These are phyloP conservation scores for Barypeithes pellucidus DNA, from an alignment of 2,888 invertebrate species.

Conservation along the genomic window DNA sequence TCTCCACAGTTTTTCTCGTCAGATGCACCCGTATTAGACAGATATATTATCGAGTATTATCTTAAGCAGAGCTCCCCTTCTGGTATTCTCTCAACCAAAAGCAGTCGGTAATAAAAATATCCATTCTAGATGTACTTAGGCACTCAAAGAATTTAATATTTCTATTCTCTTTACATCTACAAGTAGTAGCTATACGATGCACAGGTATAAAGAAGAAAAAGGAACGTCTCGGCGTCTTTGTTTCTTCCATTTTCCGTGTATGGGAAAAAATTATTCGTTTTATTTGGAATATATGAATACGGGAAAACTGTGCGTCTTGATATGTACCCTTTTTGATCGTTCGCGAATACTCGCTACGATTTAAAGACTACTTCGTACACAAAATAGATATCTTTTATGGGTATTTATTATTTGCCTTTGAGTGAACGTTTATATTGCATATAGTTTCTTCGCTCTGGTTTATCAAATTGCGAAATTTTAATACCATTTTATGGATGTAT, in stretches of 20 bases:
- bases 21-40: too few species aligned
- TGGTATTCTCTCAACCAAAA: too few species aligned
- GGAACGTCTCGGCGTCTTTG: conserved; percentile 7
- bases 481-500: too few species aligned
- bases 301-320: background rate
- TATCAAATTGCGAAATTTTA: conserved; percentile 19
- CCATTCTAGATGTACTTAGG: too few species aligned
- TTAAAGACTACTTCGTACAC: conserved; percentile 24
- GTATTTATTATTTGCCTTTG: conserved; percentile 19
- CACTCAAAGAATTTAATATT: too few species aligned
- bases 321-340: conserved; percentile 23
- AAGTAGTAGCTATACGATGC: background rate
- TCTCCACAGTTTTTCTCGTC: too few species aligned
- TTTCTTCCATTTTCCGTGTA: background rate
- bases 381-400: conserved; percentile 27
- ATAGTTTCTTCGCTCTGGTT: conserved; percentile 17
- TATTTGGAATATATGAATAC: conserved; percentile 29
- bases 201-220: background rate
- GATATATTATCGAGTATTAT: too few species aligned
- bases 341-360: conserved; percentile 10
- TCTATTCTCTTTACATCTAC: too few species aligned
- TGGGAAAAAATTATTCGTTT: conserved; percentile 5
- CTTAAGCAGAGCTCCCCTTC: too few species aligned
- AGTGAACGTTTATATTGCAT: conserved; percentile 23
- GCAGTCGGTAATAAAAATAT: too few species aligned